phyloP scores from a whole-genome alignment of 1,140 invertebrate species.

The Delia radicum region DNA sequence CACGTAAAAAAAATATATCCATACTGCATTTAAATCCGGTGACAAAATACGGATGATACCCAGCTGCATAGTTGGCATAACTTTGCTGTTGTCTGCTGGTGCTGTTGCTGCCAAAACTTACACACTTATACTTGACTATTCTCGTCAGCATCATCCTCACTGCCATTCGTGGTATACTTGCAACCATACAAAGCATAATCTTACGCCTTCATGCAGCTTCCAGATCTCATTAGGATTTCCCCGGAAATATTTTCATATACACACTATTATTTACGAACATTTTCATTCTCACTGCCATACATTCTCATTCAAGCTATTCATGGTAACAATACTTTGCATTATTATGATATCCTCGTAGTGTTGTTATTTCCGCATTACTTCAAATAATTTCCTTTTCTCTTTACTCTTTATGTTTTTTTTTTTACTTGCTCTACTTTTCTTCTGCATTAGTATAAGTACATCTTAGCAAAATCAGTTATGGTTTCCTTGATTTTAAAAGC shows the following conservation, averaged over 20 bases:
- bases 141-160: not conserved
- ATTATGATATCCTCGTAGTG: not conserved
- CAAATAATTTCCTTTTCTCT: not conserved
- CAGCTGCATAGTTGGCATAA: not conserved
- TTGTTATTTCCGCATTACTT: not conserved
- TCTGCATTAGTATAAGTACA: not conserved
- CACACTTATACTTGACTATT: not conserved
- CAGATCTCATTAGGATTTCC: not conserved
- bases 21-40: not conserved
- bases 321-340: not conserved
- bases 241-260: not conserved
- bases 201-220: not conserved
- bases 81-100: not conserved
- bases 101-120: not conserved
- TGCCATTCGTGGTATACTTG: not conserved
- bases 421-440: not conserved
- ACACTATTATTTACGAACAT: no score
- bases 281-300: not conserved
- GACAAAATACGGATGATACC: not conserved
- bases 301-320: not conserved
- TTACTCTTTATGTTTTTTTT: not conserved
- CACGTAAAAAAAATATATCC: not conserved
- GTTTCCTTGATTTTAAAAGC: not conserved
- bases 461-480: not conserved
- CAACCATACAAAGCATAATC: not conserved